phyloP scores from a whole-genome alignment of 2,888 invertebrate genomes.

The Parnassius glacialis region DNA sequence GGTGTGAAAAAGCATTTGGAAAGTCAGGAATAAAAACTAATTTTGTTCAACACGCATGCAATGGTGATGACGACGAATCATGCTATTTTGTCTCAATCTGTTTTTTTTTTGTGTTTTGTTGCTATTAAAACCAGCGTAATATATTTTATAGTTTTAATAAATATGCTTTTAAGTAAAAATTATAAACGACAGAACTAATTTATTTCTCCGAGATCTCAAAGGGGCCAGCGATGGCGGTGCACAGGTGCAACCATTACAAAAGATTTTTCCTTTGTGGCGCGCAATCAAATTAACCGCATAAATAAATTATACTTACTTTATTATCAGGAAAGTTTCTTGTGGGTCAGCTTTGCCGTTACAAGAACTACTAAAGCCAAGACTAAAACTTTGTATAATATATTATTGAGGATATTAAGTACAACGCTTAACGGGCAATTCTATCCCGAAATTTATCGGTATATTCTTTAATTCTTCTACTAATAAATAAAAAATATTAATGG shows the following conservation, averaged over 20 bases:
- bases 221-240: background rate
- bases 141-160: too few relatives aligned
- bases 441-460: background rate
- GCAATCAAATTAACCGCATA: slow-evolving; percentile 19
- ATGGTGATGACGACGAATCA: too few relatives aligned
- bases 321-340: slow-evolving; percentile 9
- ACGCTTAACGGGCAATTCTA: slow-evolving; percentile 2
- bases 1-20: too few relatives aligned
- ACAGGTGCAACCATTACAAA: slow-evolving; percentile 5
- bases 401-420: background rate
- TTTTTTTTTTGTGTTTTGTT: too few relatives aligned
- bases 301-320: slow-evolving; percentile 16
- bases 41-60: too few relatives aligned
- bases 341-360: slow-evolving; percentile 6
- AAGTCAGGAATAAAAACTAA: too few relatives aligned
- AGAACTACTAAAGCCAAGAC: background rate
- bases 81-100: too few relatives aligned
- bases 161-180: background rate
- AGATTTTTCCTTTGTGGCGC: slow-evolving; percentile 16
- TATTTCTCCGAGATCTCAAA: slow-evolving; percentile 7
- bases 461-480: background rate
- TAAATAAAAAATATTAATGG: background rate
- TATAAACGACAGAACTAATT: slow-evolving; percentile 8
- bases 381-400: slow-evolving; percentile 12
- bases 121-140: too few relatives aligned